Evolutionary conservation across 2,797 vertebrate species (phyloP), one percentile per base, ranked within the genome.

Genomic region (Acipenser ruthenus): DNA sequence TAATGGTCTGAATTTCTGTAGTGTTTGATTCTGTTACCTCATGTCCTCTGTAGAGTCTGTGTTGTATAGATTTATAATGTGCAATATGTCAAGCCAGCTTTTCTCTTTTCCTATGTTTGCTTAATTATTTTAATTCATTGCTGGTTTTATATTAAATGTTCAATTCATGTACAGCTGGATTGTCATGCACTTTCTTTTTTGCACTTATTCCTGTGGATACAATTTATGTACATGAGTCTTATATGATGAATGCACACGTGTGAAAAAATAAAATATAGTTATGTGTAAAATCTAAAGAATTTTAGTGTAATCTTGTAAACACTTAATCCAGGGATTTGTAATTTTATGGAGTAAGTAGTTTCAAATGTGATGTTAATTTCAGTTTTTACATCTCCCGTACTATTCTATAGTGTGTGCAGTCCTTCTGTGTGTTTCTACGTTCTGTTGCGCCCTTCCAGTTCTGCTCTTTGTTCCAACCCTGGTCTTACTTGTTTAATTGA

Each of bases 51-150:
- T n/a, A 64, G 55, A 67, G 70, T 66, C 72, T 74, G 47, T 71
- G 65, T 73, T 79, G 76, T 50, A 75, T 65, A 73, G 62, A 6
- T 72, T 63, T 78, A 60, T 73, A 77, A 84, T 76, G 93, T 95
- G 93, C 93, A 96, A 94, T 94, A 94, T 87, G 84, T 72, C 70
- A 65, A 71, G 69, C 65, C 71, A 78, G 73, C 64, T 73, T 64
- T 71, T 18, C 18, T 64, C 62, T 59, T 52, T 52, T 9, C 47
- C n/a, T 60, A 68, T 80, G 74, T 77, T 80, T 82, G 76, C 68
- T 74, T 56, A 47, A 66, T 70, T 79, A 78, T 13, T 81, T 82
- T 66, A 83, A 65, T 73, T 70, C 67, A 64, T 61, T 15, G 61
- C 68, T 71, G 66, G 67, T 63, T 69, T 68, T 55, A 76, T 69